Conservation (phyloP, 2,888 invertebrate genomes). For the Torymus tubicola region DNA sequence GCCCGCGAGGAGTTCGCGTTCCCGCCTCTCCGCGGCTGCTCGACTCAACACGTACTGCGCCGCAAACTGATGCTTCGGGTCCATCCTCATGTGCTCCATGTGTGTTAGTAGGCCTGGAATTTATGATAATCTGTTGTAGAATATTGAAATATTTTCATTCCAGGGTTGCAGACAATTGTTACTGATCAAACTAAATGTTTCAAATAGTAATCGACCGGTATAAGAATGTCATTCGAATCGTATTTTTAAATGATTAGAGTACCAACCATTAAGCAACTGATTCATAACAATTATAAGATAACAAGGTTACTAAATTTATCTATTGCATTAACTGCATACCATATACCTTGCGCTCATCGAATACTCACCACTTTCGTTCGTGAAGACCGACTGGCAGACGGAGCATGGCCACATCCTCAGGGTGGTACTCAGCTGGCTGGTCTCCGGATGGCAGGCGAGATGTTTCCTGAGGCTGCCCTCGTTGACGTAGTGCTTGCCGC, state of each 20-base stretch:
- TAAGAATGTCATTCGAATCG: no score
- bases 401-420: slow-evolving; percentile 97
- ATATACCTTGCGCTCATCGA: no score
- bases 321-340: no score
- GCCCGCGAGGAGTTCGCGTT: slow-evolving; percentile 84
- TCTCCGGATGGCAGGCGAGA: slow-evolving; percentile 95
- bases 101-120: slow-evolving; percentile 89
- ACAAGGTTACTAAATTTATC: no score
- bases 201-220: no score
- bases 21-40: slow-evolving; percentile 93
- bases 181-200: no score
- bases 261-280: no score
- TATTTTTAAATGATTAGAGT: no score
- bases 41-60: slow-evolving; percentile 94
- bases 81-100: slow-evolving; percentile 98
- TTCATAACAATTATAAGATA: no score
- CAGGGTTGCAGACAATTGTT: no score
- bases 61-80: slow-evolving; percentile 96
- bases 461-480: slow-evolving; percentile 95
- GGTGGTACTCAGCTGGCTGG: slow-evolving; percentile 89
- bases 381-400: slow-evolving; percentile 96
- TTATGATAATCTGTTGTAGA: no score
- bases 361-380: slow-evolving; percentile 92
- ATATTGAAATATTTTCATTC: no score
- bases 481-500: slow-evolving; percentile 97